Base-by-base conservation (phyloP, 2,113 vertebrate species). In the Oostethus manadensis region DNA sequence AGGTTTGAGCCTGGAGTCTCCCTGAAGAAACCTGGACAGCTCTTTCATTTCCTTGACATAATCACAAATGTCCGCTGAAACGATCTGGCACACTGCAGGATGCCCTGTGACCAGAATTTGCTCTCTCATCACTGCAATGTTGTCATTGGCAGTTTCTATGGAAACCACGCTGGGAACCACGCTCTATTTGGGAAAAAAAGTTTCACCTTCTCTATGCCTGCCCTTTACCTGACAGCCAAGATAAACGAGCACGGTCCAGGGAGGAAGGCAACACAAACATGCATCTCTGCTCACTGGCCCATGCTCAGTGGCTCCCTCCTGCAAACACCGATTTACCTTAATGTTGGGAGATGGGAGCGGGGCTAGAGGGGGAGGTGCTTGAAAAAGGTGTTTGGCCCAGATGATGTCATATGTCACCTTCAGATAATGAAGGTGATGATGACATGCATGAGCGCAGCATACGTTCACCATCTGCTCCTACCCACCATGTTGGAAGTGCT, bases 351-450 rank as follows among this genome's bases (percentile, higher is more conserved):
- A 60, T 43, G 65, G 67, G 57, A 47, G 29, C 38, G 77, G 62
- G 56, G 73, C 61, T 70, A 40, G 56, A 68, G 68, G 74, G 62
- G 69, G 60, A 70, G 75, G 49, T 48, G 46, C 59, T 11, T 1
- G 29, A 2, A 33, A 51, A 33, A 50, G 29, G 33, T 23, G 59
- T 57, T 63, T 60, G 63, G 62, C 62, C 78, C 74, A 51, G 76
- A 79, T 88, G 81, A 88, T 85, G 84, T 88, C 82, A 84, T 78
- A 82, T 85, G 84, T 87, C 87, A 88, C 87, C 87, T 88, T 87
- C 85, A 87, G 68, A 84, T 88, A 85, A 86, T 85, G 83, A 84
- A 86, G 81, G 87, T 82, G 79, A 87, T 83, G 85, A 86, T 85
- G 85, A 79, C 81, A 81, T 79, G 85, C 82, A 77, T 72, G 81